These are phyloP conservation scores for Brachionus asplanchnoidis DNA, from an alignment of 1,140 invertebrate genomes.

Conservation along the genomic window DNA sequence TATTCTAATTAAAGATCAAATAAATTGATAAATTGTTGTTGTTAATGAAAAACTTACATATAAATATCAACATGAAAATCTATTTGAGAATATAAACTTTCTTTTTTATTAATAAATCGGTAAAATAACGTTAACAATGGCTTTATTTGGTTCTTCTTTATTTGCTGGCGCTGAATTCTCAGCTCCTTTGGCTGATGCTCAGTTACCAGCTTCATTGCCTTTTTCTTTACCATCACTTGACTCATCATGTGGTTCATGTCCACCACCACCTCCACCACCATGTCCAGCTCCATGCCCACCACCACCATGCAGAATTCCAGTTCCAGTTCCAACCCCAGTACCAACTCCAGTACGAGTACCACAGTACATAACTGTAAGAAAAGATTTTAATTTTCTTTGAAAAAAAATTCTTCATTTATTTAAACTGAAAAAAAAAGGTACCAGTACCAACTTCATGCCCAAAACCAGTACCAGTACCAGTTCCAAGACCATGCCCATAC, in stretches of 20 bases:
- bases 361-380: not conserved
- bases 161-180: not conserved
- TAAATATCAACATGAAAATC: not conserved
- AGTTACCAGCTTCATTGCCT: not conserved
- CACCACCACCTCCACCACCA: not conserved
- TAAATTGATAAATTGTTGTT: not conserved
- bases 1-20: not conserved
- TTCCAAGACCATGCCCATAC: not conserved
- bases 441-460: not conserved
- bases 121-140: not conserved
- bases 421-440: no score
- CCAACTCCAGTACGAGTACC: not conserved
- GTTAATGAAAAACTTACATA: not conserved
- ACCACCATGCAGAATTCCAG: not conserved
- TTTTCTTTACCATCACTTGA: not conserved
- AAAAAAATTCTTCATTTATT: no score
- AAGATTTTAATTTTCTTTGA: not conserved
- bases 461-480: constrained; percentile 21
- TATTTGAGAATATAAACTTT: not conserved
- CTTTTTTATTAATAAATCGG: not conserved
- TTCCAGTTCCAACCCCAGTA: not conserved
- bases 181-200: not conserved
- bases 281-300: not conserved
- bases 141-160: not conserved
- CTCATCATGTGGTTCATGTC: not conserved